Evolutionary conservation across 2,888 invertebrate species (phyloP), one percentile per base, ranked within the genome.

Genomic region (Meiosimyza decipiens): DNA sequence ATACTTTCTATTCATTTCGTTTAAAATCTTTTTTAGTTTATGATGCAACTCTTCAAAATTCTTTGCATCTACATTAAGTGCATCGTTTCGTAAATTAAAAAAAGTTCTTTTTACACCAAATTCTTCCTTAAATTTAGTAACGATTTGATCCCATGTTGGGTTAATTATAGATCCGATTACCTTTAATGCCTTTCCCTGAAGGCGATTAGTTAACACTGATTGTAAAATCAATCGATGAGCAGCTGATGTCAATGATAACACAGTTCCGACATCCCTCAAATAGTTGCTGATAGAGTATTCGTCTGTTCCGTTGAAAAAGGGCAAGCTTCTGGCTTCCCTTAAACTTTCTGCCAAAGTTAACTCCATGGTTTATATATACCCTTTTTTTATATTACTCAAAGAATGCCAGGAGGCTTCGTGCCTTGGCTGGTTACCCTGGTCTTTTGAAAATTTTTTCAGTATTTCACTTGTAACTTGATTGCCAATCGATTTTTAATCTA

Each of bases 21-120:
- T 16, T 62, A 73, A 68, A 59, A 73, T 72, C 9, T 60, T 62
- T 47, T 28, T 13, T 60, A 71, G 52, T 52, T 75, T 71, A 55
- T 40, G 28, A 54, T 73, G 72, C 12, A 73, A 52, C n/a, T 72
- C 66, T 18, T 72, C 75, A 52, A 75, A 68, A 50, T 57, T 73
- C 22, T 59, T 62, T 16, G 54, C 67, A 49, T 69, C 63, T 52
- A 73, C 72, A 68, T 71, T 73, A n/a, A 75, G 13, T 15, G 72
- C 72, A 67, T 73, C 70, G 15, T 28, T 73, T 51, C 72, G 33
- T 50, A 75, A n/a, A 59, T 74, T 74, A 55, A 73, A 74, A 40
- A 72, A 75, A 6, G 68, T 16, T 55, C 71, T 52, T 59, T 75
- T 73, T 12, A 75, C 59, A n/a, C 72, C 73, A 68, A 75, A 75